Evolutionary conservation across 2,797 vertebrate species (phyloP).

Genomic region (Lagorchestes hirsutus): DNA sequence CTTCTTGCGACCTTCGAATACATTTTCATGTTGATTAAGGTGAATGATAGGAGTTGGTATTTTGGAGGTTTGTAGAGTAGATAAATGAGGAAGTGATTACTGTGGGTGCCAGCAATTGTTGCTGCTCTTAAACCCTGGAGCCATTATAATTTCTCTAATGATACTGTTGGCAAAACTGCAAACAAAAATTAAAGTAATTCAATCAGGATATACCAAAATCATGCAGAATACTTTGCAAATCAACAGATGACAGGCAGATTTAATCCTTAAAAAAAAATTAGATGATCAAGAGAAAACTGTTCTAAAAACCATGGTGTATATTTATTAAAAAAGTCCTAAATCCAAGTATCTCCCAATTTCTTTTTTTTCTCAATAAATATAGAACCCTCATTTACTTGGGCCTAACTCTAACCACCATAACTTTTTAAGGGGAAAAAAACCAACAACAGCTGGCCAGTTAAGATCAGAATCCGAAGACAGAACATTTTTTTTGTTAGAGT

Average conservation of each 20-base stretch:
- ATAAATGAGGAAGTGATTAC: constrained; percentile 44
- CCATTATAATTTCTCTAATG: constrained; percentile 64
- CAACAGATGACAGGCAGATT: constrained; percentile 61
- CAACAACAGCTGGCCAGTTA: constrained; percentile 47
- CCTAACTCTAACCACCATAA: constrained; percentile 70
- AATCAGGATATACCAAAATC: constrained; percentile 64
- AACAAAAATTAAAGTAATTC: constrained; percentile 72
- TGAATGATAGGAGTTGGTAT: constrained; percentile 55
- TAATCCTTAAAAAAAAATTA: constrained; percentile 63
- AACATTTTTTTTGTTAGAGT: constrained; percentile 24
- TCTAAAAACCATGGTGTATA: constrained; percentile 38
- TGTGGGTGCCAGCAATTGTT: constrained; percentile 27
- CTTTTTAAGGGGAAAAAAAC: not conserved
- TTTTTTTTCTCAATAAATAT: constrained; percentile 27
- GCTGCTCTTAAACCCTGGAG: constrained; percentile 52
- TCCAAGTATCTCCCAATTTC: constrained; percentile 55
- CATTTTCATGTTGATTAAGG: constrained; percentile 54
- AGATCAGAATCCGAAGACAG: constrained; percentile 65
- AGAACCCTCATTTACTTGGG: constrained; percentile 54
- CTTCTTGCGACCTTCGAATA: not conserved
- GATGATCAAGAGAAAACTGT: not conserved
- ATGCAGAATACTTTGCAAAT: constrained; percentile 64
- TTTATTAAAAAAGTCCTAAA: constrained; percentile 51
- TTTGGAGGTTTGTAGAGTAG: constrained; percentile 53
- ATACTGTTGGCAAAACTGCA: constrained; percentile 68